Base-by-base conservation (phyloP, 2,113 vertebrate species). In the Tenrec ecaudatus region DNA sequence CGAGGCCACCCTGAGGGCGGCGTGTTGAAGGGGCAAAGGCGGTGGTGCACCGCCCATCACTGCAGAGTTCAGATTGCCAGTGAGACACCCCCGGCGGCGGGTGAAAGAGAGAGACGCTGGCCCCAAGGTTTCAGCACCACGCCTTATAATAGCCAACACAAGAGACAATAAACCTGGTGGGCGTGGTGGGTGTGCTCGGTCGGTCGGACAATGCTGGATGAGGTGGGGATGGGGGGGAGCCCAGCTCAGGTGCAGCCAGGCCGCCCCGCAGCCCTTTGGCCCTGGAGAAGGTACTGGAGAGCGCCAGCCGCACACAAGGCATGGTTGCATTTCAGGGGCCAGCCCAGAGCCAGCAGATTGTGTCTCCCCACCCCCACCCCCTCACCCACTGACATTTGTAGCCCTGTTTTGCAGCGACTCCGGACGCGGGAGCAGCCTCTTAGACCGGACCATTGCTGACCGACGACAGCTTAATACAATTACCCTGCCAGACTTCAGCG, bases 401-500 rank as follows among this genome's bases (percentile, higher is more conserved):
- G 1, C 96, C 94, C 84, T 97, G 96, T 97, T 88, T 97, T 98
- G 71, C 98, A 99, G 99, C 97, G 99, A 99, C 97, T 99, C 99
- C 0, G 99, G 99, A 94, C 98, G 99, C 40, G 99, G 99, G 95
- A 99, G 99, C 99, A 99, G 99, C 96, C 97, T 99, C 97, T 96
- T 99, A 98, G 99, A 99, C 95, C 98, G 99, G 98, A 99, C 99
- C 95, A 98, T 99, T 68, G 99, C 99, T 78, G 99, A 99, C 97
- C 98, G 99, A 96, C 98, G 99, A 95, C 99, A 99, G 96, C 99
- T 99, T 87, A 99, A 99, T 81, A 98, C 99, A 95, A 99, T 99
- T 97, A 99, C 99, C 22, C 97, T 99, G 79, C 99, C 99, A 73
- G 99, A 99, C 98, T 99, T 99, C 98, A 99, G 99, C 92, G 99